Base-by-base conservation (phyloP, 2,888 invertebrate genomes). In the Cheilosia pagana region DNA sequence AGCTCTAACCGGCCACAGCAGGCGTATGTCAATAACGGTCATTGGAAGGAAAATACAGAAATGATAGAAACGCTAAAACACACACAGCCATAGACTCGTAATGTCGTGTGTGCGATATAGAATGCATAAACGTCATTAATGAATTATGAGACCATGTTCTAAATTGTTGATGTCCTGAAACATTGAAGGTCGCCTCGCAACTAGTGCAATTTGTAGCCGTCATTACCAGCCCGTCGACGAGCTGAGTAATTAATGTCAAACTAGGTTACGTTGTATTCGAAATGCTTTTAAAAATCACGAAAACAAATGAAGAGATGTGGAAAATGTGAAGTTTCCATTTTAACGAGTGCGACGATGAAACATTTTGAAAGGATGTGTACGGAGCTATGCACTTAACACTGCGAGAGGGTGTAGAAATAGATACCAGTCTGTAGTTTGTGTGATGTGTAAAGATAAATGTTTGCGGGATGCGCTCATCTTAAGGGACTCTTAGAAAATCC, bases 171-270 rank as follows among this genome's bases (percentile, higher is more conserved):
- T 43, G 53, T 43, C 35, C 23, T 53, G 21, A 16, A 53, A 62
- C 23, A 10, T 23, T 60, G 52, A 52, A 72, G 70, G 70, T 70
- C 57, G 19, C 35, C 57, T 70, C 57, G n/a, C 23, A 70, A 48
- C 53, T 21, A 23, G 67, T 67, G 75, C 65, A 75, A 65, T 65
- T 65, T 65, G 65, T 39, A 48, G 57, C 48, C 50, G 65, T 50
- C 45, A n/a, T 48, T 39, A 45, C 23, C 48, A 45, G n/a, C 21
- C 35, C 8, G 14, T n/a, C 41, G 68, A 60, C 68, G 67, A 77
- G 48, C 70, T 62, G 41, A 70, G 70, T 70, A 79, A 79, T 79
- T 72, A 79, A 39, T 52, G 63, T 72, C 60, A 52, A 79, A 79
- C 79, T 72, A 53, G 60, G 67, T 79, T 67, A 79, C 52, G 16